Conservation (phyloP, 2,888 invertebrate genomes). For the Pollenia griseotomentosa region DNA sequence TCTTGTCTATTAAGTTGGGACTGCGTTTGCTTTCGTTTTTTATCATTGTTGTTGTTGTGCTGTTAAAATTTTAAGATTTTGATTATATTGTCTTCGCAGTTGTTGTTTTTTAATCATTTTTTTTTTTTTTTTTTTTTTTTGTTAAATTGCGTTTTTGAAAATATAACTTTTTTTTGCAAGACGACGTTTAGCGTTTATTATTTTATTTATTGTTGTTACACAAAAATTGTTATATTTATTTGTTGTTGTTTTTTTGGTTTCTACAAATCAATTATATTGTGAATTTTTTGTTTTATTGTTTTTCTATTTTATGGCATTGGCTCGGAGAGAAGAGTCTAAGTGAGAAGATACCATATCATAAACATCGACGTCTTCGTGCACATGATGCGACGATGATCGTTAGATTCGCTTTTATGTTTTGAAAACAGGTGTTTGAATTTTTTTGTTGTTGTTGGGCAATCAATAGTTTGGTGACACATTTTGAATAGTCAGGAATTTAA, state of each 20-base stretch:
- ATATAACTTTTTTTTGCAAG: neutral
- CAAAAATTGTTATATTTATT: constrained; percentile 17
- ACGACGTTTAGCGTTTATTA: neutral
- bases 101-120: neutral
- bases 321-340: neutral
- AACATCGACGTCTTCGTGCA: constrained; percentile 26
- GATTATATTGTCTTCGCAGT: neutral
- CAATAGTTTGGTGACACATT: constrained; percentile 33
- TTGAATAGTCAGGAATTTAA: constrained; percentile 37
- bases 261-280: constrained; percentile 46
- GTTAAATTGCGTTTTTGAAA: constrained; percentile 66
- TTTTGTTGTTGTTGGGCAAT: constrained; percentile 17
- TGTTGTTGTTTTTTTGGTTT: neutral
- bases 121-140: constrained; percentile 56
- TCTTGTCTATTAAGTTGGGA: neutral
- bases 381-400: constrained; percentile 53
- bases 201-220: constrained; percentile 23
- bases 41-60: neutral
- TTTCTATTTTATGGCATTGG: too few species aligned
- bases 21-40: neutral
- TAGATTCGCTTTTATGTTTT: constrained; percentile 12
- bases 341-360: constrained; percentile 6
- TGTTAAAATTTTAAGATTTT: constrained; percentile 9
- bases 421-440: constrained; percentile 56
- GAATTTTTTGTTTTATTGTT: neutral